Conservation (phyloP, 2,888 invertebrate species). For the Sarcophaga subvicina region DNA sequence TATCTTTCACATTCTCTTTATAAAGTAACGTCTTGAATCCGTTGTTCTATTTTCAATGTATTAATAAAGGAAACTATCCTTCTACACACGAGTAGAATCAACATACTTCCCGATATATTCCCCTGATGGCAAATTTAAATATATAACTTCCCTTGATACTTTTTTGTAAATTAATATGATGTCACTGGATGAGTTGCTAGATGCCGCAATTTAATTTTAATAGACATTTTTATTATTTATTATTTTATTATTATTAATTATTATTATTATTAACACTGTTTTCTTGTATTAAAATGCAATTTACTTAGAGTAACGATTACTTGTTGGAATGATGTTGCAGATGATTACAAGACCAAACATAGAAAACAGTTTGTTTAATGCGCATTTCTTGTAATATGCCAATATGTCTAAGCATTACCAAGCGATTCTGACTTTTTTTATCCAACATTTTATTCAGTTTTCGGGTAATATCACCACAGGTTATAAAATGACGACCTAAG, state of each 20-base stretch:
- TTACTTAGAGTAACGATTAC: not conserved
- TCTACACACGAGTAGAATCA: too few species aligned
- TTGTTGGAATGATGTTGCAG: slow-evolving; percentile 15
- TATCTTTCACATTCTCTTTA: too few species aligned
- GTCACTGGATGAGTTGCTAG: too few species aligned
- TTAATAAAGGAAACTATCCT: rapidly evolving
- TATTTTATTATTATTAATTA: too few species aligned
- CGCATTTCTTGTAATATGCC: slow-evolving; percentile 74
- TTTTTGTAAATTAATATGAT: too few species aligned
- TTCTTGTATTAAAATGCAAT: not conserved
- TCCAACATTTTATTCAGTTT: slow-evolving; percentile 74
- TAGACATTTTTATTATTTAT: too few species aligned
- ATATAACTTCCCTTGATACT: too few species aligned
- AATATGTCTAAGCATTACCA: slow-evolving; percentile 75
- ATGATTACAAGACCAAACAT: slow-evolving; percentile 72
- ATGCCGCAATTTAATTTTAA: too few species aligned
- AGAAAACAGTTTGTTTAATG: slow-evolving; percentile 74
- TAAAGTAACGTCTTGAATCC: too few species aligned
- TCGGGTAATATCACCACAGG: slow-evolving; percentile 75
- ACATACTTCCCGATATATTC: too few species aligned
- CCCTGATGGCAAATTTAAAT: too few species aligned
- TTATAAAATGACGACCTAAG: slow-evolving; percentile 75
- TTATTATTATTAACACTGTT: not conserved
- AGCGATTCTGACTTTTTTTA: slow-evolving; percentile 74
- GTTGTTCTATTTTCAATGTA: too few species aligned